phyloP scores from a whole-genome alignment of 2,888 invertebrate genomes.

The Scaptomyza reducta region DNA sequence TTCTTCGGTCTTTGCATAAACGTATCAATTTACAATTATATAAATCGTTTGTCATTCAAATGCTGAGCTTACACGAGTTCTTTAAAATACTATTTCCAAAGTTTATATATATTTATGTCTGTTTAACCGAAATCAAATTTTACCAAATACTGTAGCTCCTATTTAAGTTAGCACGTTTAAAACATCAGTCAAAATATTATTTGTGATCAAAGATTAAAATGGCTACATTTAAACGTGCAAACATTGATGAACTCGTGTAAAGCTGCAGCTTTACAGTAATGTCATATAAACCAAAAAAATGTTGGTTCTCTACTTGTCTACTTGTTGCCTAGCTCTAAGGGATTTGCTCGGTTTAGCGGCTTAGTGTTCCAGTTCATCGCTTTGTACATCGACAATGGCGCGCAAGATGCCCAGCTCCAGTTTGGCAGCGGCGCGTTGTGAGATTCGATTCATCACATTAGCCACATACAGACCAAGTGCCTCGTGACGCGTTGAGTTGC shows the following conservation, averaged over 20 bases:
- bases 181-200: not conserved
- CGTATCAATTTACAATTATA: conserved; percentile 16
- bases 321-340: conserved; percentile 19
- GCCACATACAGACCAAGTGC: conserved; percentile 83
- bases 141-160: not conserved
- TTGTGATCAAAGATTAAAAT: not conserved
- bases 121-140: not conserved
- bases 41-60: conserved; percentile 10
- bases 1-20: conserved; percentile 19
- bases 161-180: conserved; percentile 4
- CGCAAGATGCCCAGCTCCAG: conserved; percentile 82
- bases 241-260: conserved; percentile 20
- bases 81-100: conserved; percentile 1
- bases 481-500: conserved; percentile 82
- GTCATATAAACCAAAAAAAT: conserved; percentile 25
- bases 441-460: conserved; percentile 83
- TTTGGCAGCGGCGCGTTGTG: conserved; percentile 77
- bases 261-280: conserved; percentile 9
- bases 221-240: conserved; percentile 1
- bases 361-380: conserved; percentile 81
- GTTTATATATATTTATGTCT: not conserved
- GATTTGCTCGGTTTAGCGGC: not conserved
- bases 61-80: conserved; percentile 28
- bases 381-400: conserved; percentile 82
- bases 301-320: conserved; percentile 24